Conservation (phyloP, 2,888 invertebrate species). For the Dioctria rufipes region DNA sequence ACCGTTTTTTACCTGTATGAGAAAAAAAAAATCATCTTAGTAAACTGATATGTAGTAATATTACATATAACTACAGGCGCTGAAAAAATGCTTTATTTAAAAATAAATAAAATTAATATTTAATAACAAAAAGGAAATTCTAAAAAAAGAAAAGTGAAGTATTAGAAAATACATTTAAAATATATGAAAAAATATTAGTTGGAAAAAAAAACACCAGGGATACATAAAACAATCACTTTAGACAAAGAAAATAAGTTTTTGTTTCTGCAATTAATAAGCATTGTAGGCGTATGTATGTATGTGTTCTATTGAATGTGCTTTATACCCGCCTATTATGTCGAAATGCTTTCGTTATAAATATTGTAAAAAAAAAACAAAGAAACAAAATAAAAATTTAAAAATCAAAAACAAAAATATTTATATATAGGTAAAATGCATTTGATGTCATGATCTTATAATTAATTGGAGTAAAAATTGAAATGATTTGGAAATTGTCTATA, state of each 20-base stretch:
- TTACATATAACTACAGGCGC: slow-evolving; percentile 1
- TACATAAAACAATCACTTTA: slow-evolving; percentile 40
- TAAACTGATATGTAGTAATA: too few relatives aligned
- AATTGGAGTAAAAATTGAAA: not conserved
- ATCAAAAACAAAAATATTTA: not conserved
- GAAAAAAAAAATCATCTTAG: too few relatives aligned
- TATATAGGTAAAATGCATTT: not conserved
- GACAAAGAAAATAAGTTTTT: slow-evolving; percentile 8
- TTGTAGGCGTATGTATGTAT: slow-evolving; percentile 35
- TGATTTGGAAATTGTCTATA: not conserved
- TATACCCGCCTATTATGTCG: slow-evolving; percentile 25
- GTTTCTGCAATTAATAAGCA: slow-evolving; percentile 5
- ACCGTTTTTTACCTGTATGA: too few relatives aligned
- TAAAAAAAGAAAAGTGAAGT: slow-evolving; percentile 1
- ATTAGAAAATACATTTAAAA: slow-evolving; percentile 3
- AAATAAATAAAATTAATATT: not conserved
- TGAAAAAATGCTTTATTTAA: slow-evolving; percentile 24
- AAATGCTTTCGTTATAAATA: slow-evolving; percentile 23
- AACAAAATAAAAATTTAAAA: too few relatives aligned
- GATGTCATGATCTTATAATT: not conserved
- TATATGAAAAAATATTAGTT: slow-evolving; percentile 12
- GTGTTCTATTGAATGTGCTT: slow-evolving; percentile 47
- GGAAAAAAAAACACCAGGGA: slow-evolving; percentile 40
- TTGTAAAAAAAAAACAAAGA: not conserved
- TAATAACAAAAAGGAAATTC: not conserved